Percentiles rank a stretch among this genome's conserved stretches.
Conservation (phyloP, 2,113 vertebrate genomes). For the Herpailurus yagouaroundi region DNA sequence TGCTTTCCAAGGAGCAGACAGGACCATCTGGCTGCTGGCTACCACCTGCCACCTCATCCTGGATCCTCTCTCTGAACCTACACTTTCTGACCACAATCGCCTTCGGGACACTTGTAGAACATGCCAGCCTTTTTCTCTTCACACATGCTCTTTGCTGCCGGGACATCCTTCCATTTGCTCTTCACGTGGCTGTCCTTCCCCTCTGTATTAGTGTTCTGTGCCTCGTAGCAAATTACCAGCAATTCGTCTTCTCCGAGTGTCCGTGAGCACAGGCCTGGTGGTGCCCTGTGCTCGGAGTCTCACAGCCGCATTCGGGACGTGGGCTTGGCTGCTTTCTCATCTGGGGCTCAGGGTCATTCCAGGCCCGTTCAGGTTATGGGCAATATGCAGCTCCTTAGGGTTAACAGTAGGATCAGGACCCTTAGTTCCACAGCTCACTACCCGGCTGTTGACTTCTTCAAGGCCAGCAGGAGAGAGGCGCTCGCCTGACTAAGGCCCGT, state of each 20-base stretch:
- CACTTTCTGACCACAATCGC: background rate
- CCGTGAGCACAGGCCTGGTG: too few relatives aligned
- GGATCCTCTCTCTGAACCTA: background rate
- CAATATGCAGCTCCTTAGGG: rapidly evolving
- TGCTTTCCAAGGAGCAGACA: background rate
- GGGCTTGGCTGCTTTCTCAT: background rate
- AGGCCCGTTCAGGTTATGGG: background rate
- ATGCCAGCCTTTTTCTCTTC: background rate
- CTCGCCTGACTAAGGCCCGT: background rate
- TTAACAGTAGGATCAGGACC: background rate
- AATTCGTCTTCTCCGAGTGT: background rate
- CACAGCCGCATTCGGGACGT: too few relatives aligned
- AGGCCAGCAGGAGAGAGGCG: background rate
- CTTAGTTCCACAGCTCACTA: rapidly evolving
- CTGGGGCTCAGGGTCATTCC: background rate
- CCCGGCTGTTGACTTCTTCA: background rate
- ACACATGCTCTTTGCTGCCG: background rate
- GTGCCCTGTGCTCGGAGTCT: background rate
- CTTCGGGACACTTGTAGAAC: constrained; percentile 17
- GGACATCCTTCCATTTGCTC: background rate
- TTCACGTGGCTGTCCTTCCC: background rate
- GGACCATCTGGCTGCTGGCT: background rate
- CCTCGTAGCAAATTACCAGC: background rate
- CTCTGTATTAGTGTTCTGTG: background rate
- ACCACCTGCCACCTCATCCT: background rate